Evolutionary conservation across 2,113 vertebrate species (phyloP).

Genomic region (Calonectris borealis): DNA sequence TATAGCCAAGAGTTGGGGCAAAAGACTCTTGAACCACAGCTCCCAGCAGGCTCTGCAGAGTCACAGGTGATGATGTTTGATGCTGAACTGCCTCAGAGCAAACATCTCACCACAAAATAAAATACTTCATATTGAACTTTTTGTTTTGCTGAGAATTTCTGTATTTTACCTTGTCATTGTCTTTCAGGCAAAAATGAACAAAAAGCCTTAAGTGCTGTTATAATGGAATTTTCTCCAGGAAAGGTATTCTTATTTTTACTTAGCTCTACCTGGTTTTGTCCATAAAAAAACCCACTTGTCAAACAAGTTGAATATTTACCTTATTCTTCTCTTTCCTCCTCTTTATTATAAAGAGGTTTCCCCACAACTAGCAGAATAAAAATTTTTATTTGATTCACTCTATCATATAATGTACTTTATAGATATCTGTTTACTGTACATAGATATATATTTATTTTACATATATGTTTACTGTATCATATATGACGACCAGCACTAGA

Average conservation of each 20-base stretch:
- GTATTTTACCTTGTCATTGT: not conserved
- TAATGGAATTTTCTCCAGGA: not conserved
- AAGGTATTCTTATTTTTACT: not conserved
- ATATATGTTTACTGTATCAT: not conserved
- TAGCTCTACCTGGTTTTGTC: not conserved
- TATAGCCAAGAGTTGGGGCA: not conserved
- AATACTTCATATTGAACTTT: not conserved
- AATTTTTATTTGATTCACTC: not conserved
- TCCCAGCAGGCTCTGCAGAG: not conserved
- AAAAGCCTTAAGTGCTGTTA: not conserved
- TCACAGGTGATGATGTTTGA: not conserved
- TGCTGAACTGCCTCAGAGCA: not conserved
- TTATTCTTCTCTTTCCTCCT: not conserved
- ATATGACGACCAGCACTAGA: not conserved
- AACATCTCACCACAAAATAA: not conserved
- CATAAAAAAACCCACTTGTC: accelerated
- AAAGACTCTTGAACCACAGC: not conserved
- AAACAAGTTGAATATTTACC: not conserved
- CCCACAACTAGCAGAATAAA: not conserved
- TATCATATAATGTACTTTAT: not conserved
- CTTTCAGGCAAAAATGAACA: not conserved
- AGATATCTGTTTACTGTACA: not conserved
- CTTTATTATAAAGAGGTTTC: not conserved
- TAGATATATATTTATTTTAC: not conserved
- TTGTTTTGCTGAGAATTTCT: not conserved